Base-by-base conservation (phyloP, 2,888 invertebrate genomes). In the Pheosia gnoma region DNA sequence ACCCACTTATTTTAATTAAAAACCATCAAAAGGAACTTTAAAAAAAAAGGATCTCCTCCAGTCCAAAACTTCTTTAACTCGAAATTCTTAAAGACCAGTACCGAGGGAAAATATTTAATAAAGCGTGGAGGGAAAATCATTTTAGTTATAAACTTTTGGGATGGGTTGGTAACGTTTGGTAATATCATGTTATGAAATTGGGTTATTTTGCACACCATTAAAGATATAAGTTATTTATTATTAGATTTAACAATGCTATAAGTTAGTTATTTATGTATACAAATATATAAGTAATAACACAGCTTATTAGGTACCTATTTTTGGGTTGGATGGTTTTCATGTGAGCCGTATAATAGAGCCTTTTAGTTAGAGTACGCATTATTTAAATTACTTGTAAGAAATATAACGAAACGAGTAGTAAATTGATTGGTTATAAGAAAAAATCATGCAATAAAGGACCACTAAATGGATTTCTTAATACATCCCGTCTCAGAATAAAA, bases 1-100 rank as follows among this genome's bases (percentile, higher is more conserved):
- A 11, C 57, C 60, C 56, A 59, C 57, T 60, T 58, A 59, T 54
- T 68, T 74, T 74, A 74, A 74, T 74, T 77, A 68, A 74, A 68
- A 62, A 58, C 55, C 51, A 37, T 3, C 11, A 25, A 9, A 25
- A 51, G 0, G 25, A 25, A 25, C 25, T 1, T 25, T 25, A 51
- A 25, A 51, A 25, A 47, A 9, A 8, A 7, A 0, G 51, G 13
- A 25, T 25, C 25, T 5, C 47, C 25, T 25, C 5, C 7, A 51
- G 51, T 25, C 25, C 8, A 25, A 51, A 9, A 25, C 51, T 51
- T 25, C 25, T 51, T 51, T 51, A 51, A 51, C 51, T 25, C 8
- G n/a, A 4, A 25, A 51, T 8, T 49, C 49, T 49, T n/a, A 49
- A 49, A 49, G 49, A 49, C 25, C 25, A 47, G 9, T 6, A n/a